A percentile compares a stretch with the other conserved stretches of the same genome.
Evolutionary conservation across 2,888 invertebrate genomes (phyloP).

Genomic region (Agriopis aurantiaria): DNA sequence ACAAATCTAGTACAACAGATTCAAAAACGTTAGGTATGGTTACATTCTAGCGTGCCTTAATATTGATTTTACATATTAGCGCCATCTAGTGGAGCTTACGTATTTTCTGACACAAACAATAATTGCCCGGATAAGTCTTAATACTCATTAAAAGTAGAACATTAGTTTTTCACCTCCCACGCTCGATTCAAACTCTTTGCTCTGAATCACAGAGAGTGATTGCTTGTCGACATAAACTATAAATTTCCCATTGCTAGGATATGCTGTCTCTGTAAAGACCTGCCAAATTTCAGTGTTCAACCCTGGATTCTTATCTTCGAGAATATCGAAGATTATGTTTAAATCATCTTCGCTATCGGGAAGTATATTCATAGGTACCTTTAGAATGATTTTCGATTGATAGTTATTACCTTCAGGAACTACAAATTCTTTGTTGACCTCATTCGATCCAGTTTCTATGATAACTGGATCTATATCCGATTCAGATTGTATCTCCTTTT

Average conservation of each 20-base stretch:
- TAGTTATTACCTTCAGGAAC: constrained; percentile 49
- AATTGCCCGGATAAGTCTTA: no score
- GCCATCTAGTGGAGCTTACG: no score
- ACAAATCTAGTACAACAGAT: no score
- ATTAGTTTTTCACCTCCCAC: constrained; percentile 71
- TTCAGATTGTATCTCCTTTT: constrained; percentile 27
- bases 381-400: constrained; percentile 65
- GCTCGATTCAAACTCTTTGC: constrained; percentile 64
- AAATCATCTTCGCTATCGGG: constrained; percentile 73
- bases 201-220: constrained; percentile 65
- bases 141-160: constrained; percentile 61
- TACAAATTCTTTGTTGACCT: constrained; percentile 33
- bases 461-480: constrained; percentile 50
- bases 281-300: constrained; percentile 76
- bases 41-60: no score
- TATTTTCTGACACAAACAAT: no score
- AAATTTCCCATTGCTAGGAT: constrained; percentile 69
- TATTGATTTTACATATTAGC: no score
- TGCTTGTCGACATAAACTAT: constrained; percentile 67
- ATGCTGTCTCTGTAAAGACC: constrained; percentile 57
- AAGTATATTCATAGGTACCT: constrained; percentile 66
- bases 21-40: no score
- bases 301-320: constrained; percentile 77
- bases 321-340: constrained; percentile 70
- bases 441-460: constrained; percentile 49